Evolutionary conservation across 2,113 vertebrate genomes (phyloP).

Genomic region (Onychostruthus taczanowskii): DNA sequence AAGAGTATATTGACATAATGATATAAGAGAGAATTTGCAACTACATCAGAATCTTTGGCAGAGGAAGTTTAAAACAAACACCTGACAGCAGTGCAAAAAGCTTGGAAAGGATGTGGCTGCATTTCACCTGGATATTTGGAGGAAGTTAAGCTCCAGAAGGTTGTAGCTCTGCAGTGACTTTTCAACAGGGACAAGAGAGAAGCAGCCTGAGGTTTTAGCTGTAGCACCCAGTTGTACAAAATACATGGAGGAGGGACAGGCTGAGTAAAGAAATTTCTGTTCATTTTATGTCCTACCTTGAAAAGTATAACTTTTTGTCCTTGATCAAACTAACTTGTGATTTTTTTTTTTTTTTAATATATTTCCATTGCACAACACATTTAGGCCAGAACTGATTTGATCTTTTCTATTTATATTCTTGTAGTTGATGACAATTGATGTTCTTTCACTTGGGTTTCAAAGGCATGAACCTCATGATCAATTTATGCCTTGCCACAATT

Average conservation of each 20-base stretch:
- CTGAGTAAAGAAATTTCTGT: background rate
- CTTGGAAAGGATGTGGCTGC: background rate
- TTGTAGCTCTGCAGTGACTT: background rate
- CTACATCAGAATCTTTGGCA: background rate
- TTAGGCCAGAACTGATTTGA: background rate
- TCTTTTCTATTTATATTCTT: slow-evolving; percentile 36
- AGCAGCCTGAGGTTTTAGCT: background rate
- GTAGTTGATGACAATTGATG: slow-evolving; percentile 36
- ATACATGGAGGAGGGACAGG: background rate
- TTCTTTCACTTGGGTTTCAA: slow-evolving; percentile 42
- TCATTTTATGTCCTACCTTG: background rate
- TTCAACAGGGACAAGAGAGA: background rate
- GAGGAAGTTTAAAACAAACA: background rate
- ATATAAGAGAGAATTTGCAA: background rate
- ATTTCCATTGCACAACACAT: background rate
- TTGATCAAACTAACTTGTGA: background rate
- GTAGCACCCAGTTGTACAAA: background rate
- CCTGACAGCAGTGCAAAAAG: background rate
- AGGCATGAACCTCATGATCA: slow-evolving; percentile 21
- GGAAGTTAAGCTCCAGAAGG: background rate
- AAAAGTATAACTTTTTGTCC: background rate
- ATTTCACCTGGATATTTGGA: background rate
- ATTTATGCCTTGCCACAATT: slow-evolving; percentile 56
- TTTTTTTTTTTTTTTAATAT: background rate
- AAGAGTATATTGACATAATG: background rate